Evolutionary conservation across 2,888 invertebrate genomes (phyloP).

Genomic region (Altica lythri): DNA sequence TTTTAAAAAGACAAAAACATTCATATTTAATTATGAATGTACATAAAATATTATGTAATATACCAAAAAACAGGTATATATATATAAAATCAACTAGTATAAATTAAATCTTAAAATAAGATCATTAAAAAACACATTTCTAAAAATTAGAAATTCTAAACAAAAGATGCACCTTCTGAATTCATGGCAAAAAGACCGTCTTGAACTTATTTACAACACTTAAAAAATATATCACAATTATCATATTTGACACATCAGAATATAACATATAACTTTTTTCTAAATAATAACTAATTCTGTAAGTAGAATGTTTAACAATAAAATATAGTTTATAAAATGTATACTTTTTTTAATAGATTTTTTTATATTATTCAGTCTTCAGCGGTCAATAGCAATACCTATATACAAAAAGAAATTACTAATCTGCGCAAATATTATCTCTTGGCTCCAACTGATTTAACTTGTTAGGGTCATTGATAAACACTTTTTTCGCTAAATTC

Average conservation of each 20-base stretch:
- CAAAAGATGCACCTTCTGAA: slow-evolving; percentile 24
- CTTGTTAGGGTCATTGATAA: slow-evolving; percentile 80
- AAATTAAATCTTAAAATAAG: slow-evolving; percentile 36
- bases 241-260: slow-evolving; percentile 55
- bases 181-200: slow-evolving; percentile 28
- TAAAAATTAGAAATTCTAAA: slow-evolving; percentile 8
- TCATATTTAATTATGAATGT: slow-evolving; percentile 26
- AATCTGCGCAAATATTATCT: slow-evolving; percentile 46
- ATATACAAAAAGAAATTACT: slow-evolving; percentile 40
- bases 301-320: slow-evolving; percentile 41
- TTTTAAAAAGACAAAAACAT: slow-evolving; percentile 36
- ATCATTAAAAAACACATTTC: slow-evolving; percentile 32
- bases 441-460: slow-evolving; percentile 60
- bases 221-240: slow-evolving; percentile 52
- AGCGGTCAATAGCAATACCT: slow-evolving; percentile 36
- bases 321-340: slow-evolving; percentile 50
- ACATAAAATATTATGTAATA: slow-evolving; percentile 32
- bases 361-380: slow-evolving; percentile 50
- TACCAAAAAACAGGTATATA: slow-evolving; percentile 41
- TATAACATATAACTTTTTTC: slow-evolving; percentile 31
- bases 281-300: slow-evolving; percentile 34
- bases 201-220: slow-evolving; percentile 34
- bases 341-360: slow-evolving; percentile 47
- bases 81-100: slow-evolving; percentile 37
- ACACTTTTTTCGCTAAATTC: slow-evolving; percentile 78